A percentile compares a stretch with the other conserved stretches of the same genome.
Evolutionary conservation across 2,113 vertebrate genomes (phyloP).

Genomic region (Brienomyrus brachyistius): DNA sequence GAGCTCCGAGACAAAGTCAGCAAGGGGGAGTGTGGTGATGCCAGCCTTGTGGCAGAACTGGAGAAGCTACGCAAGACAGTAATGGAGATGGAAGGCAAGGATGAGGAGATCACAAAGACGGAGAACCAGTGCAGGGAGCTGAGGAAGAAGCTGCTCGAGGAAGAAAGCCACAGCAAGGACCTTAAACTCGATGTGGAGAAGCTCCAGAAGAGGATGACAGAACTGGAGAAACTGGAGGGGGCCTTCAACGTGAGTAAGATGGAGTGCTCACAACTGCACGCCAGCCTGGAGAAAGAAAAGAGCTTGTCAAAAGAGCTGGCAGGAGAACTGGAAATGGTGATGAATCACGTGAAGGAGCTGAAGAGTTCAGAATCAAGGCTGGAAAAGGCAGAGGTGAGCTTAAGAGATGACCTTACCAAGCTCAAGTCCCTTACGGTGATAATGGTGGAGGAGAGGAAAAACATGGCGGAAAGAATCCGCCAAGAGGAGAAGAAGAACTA

Average conservation of each 20-base stretch:
- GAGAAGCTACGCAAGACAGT: conserved; percentile 85
- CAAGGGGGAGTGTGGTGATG: conserved; percentile 82
- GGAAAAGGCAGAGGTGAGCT: conserved; percentile 82
- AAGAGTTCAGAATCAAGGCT: conserved; percentile 83
- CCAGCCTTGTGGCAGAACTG: conserved; percentile 82
- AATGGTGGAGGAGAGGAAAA: conserved; percentile 87
- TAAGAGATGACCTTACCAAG: conserved; percentile 90
- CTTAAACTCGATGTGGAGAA: conserved; percentile 84
- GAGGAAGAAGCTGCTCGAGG: conserved; percentile 79
- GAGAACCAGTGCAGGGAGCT: conserved; percentile 85
- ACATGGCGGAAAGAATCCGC: conserved; percentile 81
- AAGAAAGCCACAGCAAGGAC: conserved; percentile 77
- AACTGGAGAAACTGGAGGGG: conserved; percentile 82
- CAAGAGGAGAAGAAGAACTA: conserved; percentile 85
- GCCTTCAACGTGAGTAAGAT: conserved; percentile 76
- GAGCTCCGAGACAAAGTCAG: conserved; percentile 82
- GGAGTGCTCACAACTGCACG: conserved; percentile 76
- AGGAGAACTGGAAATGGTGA: conserved; percentile 79
- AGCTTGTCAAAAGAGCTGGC: conserved; percentile 79
- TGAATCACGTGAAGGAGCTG: conserved; percentile 84
- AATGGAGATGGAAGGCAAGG: conserved; percentile 94
- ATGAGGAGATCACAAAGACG: conserved; percentile 88
- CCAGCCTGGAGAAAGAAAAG: conserved; percentile 80
- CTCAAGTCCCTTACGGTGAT: conserved; percentile 91
- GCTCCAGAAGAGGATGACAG: conserved; percentile 83